phyloP scores from a whole-genome alignment of 2,888 invertebrate genomes.

The Caenorhabditis drosophilae region DNA sequence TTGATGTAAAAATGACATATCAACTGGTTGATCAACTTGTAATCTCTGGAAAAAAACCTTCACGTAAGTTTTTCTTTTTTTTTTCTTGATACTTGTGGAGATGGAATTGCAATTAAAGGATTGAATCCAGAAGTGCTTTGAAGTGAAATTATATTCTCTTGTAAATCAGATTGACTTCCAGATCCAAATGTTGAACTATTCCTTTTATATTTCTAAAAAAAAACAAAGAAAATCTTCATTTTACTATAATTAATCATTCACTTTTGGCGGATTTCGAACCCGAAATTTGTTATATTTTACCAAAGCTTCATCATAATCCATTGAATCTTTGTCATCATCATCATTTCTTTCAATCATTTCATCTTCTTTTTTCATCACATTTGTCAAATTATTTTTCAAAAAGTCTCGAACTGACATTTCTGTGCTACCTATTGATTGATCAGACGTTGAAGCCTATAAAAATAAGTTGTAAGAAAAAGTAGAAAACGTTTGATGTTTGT shows the following conservation, averaged over 20 bases:
- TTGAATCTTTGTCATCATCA: slow-evolving; percentile 12
- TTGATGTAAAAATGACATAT: too few relatives aligned
- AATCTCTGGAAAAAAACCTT: too few relatives aligned
- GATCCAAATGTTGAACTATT: too few relatives aligned
- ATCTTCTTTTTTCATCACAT: slow-evolving; percentile 16
- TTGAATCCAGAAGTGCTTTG: too few relatives aligned
- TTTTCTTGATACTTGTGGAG: too few relatives aligned
- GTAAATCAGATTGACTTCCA: neutral
- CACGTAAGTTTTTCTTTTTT: too few relatives aligned
- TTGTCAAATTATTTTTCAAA: slow-evolving; percentile 23
- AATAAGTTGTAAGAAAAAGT: neutral
- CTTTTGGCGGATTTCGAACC: slow-evolving; percentile 28
- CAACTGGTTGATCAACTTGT: too few relatives aligned
- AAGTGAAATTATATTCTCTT: too few relatives aligned
- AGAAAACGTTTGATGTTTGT: too few relatives aligned
- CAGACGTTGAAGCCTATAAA: neutral
- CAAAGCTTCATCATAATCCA: slow-evolving; percentile 10
- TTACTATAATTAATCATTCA: too few relatives aligned
- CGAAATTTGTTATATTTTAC: slow-evolving; percentile 26
- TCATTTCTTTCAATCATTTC: neutral
- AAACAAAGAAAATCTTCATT: too few relatives aligned
- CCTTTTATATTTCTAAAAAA: slow-evolving; percentile 18
- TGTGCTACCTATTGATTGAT: neutral
- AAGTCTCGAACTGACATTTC: slow-evolving; percentile 29
- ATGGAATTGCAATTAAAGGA: too few relatives aligned